Percentiles rank a stretch among this genome's conserved stretches.
Evolutionary conservation across 35 echinoderm and acorn worm species (phyloP).

Genomic region (Hemicentrotus pulcherrimus): DNA sequence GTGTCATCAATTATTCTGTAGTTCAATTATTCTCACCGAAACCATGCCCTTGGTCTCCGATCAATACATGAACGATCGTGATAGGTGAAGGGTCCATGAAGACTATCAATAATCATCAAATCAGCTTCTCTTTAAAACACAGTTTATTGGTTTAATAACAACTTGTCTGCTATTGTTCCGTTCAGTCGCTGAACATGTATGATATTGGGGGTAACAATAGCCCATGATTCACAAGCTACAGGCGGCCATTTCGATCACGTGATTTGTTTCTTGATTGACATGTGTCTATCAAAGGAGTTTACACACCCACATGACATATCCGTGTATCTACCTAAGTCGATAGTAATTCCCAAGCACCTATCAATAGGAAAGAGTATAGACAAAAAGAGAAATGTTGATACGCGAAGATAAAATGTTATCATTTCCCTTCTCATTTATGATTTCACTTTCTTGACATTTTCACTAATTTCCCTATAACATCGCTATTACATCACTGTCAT

Average conservation of each 20-base stretch:
- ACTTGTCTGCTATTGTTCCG: not conserved
- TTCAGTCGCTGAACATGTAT: not conserved
- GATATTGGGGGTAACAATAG: not conserved
- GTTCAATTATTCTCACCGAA: not conserved
- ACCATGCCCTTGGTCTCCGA: not conserved
- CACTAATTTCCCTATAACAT: no score
- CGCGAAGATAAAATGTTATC: not conserved
- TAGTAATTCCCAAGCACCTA: not conserved
- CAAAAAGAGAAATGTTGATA: no score
- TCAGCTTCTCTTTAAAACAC: not conserved
- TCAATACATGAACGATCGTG: not conserved
- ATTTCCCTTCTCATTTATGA: not conserved
- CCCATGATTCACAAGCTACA: not conserved
- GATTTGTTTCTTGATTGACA: not conserved
- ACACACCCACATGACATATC: not conserved
- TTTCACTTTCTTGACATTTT: not conserved
- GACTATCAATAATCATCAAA: not conserved
- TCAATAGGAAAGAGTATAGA: not conserved
- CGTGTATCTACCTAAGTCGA: not conserved
- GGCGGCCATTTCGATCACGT: slow-evolving; percentile 7
- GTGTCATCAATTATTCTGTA: not conserved
- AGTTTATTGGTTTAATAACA: slow-evolving; percentile 13
- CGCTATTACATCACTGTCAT: no score
- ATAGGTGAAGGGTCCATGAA: not conserved
- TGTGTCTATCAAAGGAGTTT: not conserved